Percentiles rank a stretch among this genome's conserved stretches.
Conservation (phyloP, 1,140 invertebrate species). For the Aphis craccivora region DNA sequence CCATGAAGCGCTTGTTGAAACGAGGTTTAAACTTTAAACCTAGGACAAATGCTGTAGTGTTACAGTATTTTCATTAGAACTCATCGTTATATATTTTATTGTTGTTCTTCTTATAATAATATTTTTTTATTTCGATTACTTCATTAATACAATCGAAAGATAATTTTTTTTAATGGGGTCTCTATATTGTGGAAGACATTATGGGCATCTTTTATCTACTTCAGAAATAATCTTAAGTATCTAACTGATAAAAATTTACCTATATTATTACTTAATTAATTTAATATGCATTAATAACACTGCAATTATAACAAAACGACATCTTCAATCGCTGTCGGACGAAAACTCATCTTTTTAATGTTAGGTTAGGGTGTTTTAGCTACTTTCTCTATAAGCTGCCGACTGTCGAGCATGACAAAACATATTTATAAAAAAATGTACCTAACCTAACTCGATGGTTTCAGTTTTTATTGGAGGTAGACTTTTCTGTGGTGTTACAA, state of each 20-base stretch:
- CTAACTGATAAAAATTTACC: background rate
- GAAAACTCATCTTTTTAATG: background rate
- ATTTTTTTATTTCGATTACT: background rate
- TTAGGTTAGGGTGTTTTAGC: background rate
- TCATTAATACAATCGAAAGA: background rate
- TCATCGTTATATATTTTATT: background rate
- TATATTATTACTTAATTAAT: background rate
- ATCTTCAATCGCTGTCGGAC: no score
- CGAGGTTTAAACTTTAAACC: background rate
- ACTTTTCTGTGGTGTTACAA: no score
- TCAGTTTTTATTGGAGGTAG: no score
- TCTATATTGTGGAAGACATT: background rate
- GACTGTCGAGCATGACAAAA: background rate
- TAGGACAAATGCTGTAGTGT: background rate
- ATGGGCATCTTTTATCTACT: background rate
- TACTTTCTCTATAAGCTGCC: background rate
- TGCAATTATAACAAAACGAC: background rate
- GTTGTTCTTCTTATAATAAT: background rate
- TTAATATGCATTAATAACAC: background rate
- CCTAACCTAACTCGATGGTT: no score
- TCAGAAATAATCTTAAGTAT: background rate
- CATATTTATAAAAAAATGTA: background rate
- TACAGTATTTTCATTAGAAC: background rate
- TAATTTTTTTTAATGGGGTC: background rate
- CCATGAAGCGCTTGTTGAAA: background rate